These are phyloP conservation scores for Microhierax caerulescens DNA, from an alignment of 2,797 vertebrate species.

Conservation along the genomic window DNA sequence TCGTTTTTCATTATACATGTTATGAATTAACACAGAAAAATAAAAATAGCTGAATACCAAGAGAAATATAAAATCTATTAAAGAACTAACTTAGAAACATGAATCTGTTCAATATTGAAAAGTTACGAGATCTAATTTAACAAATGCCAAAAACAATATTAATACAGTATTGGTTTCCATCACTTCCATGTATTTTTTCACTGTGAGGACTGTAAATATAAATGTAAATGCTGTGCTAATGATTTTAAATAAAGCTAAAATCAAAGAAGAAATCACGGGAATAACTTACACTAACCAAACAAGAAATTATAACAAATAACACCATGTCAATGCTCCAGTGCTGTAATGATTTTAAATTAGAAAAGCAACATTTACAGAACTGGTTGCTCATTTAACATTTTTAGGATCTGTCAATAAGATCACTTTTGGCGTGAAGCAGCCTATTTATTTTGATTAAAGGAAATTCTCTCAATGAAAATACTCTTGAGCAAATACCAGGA, in stretches of 20 bases:
- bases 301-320: constrained; percentile 79
- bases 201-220: constrained; percentile 35
- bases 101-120: constrained; percentile 14
- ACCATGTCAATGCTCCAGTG: constrained; percentile 54
- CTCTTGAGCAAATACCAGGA: constrained; percentile 1
- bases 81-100: constrained; percentile 1
- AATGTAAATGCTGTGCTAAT: constrained; percentile 60
- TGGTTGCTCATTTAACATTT: constrained; percentile 78
- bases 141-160: constrained; percentile 31
- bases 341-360: constrained; percentile 80
- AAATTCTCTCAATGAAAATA: constrained; percentile 47
- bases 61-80: constrained; percentile 1
- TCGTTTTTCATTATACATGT: not conserved
- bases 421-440: constrained; percentile 59
- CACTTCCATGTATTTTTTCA: not conserved
- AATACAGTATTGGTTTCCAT: constrained; percentile 21
- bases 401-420: constrained; percentile 75
- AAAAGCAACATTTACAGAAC: constrained; percentile 68
- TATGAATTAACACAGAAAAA: not conserved
- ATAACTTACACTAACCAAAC: constrained; percentile 64
- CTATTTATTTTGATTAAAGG: constrained; percentile 78
- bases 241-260: constrained; percentile 73
- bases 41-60: not conserved
- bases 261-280: constrained; percentile 67
- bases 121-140: not conserved